phyloP scores from a whole-genome alignment of 1,140 invertebrate species.

The Drosophila parabipectinata region DNA sequence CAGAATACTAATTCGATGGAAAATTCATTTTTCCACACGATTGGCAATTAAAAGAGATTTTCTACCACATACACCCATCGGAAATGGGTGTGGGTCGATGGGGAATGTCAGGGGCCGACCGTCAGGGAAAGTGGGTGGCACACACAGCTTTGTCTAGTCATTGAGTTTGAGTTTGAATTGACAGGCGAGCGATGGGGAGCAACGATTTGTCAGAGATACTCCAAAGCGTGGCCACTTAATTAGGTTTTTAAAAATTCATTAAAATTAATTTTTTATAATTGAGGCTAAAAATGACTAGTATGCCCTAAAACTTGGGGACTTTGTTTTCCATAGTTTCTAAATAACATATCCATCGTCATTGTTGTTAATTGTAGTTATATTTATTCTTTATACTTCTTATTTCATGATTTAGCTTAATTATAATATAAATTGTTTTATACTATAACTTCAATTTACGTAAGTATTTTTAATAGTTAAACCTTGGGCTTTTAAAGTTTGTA shows the following conservation, averaged over 20 bases:
- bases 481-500: too few relatives aligned
- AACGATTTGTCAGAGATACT: slow-evolving; percentile 14
- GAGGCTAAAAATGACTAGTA: too few relatives aligned
- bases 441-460: too few relatives aligned
- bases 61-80: slow-evolving; percentile 49
- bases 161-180: slow-evolving; percentile 63
- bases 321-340: not conserved
- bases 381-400: too few relatives aligned
- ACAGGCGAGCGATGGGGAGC: slow-evolving; percentile 57
- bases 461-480: too few relatives aligned
- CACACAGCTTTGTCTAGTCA: slow-evolving; percentile 74
- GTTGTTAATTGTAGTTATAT: too few relatives aligned
- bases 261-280: not conserved
- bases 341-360: too few relatives aligned
- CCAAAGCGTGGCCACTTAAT: not conserved
- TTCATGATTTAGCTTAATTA: too few relatives aligned
- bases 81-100: not conserved
- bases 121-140: slow-evolving; percentile 8
- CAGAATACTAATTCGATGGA: slow-evolving; percentile 84
- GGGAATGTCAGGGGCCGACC: too few relatives aligned
- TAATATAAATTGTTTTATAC: too few relatives aligned
- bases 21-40: slow-evolving; percentile 84
- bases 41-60: slow-evolving; percentile 84
- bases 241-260: not conserved
- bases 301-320: too few relatives aligned